phyloP scores from a whole-genome alignment of 2,888 invertebrate species.

The Philonicus albiceps region DNA sequence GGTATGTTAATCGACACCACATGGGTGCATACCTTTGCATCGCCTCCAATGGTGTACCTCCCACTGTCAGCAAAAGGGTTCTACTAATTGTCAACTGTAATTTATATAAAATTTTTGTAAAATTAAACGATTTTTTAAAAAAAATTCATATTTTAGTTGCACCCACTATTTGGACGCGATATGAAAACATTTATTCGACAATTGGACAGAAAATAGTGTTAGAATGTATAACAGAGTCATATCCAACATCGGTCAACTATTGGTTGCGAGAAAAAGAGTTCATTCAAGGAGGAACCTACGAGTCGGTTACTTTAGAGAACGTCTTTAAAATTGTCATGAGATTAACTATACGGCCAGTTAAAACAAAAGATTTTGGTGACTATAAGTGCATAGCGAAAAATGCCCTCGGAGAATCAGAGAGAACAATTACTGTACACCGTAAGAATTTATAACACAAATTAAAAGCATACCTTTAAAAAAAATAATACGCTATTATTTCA shows the following conservation, averaged over 20 bases:
- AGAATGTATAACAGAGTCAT: conserved; percentile 61
- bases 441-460: not conserved
- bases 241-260: conserved; percentile 61
- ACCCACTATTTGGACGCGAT: conserved; percentile 59
- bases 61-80: conserved; percentile 62
- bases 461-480: not conserved
- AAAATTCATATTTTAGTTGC: conserved; percentile 54
- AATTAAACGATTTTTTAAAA: not conserved
- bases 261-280: conserved; percentile 61
- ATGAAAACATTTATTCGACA: conserved; percentile 59
- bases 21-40: conserved; percentile 63
- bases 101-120: not conserved
- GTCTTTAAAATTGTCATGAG: conserved; percentile 80
- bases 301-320: conserved; percentile 71
- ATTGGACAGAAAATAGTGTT: conserved; percentile 59
- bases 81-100: conserved; percentile 61
- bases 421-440: conserved; percentile 54
- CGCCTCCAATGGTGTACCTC: conserved; percentile 62
- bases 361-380: conserved; percentile 74
- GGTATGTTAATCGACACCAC: conserved; percentile 56
- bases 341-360: conserved; percentile 72
- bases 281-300: conserved; percentile 60
- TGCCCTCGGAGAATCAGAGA: conserved; percentile 72
- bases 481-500: not conserved
- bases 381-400: conserved; percentile 86